A percentile compares a stretch with the other conserved stretches of the same genome.
Conservation (phyloP, 2,888 invertebrate genomes). For the Ischnus inquisitorius region DNA sequence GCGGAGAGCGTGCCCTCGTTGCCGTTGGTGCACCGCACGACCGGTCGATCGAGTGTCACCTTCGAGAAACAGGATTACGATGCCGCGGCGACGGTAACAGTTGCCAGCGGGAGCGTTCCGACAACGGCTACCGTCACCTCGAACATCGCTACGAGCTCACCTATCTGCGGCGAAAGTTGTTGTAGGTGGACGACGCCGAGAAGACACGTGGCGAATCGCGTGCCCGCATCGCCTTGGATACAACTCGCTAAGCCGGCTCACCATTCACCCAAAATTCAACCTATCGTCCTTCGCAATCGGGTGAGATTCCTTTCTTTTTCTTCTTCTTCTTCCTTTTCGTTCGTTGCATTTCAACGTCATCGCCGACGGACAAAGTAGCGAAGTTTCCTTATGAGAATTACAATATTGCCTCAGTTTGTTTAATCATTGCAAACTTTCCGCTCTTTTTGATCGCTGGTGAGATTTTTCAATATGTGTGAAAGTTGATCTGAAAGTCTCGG, state of each 20-base stretch:
- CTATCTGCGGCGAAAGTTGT: constrained; percentile 56
- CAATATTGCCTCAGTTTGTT: too few species aligned
- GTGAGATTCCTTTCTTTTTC: constrained; percentile 39
- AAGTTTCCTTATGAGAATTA: too few species aligned
- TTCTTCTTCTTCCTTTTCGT: background rate
- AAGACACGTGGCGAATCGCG: constrained; percentile 81
- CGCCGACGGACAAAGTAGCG: too few species aligned
- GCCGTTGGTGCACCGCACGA: constrained; percentile 38
- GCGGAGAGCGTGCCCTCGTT: constrained; percentile 38
- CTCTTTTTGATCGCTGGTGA: too few species aligned
- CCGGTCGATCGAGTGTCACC: constrained; percentile 47
- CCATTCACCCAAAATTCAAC: constrained; percentile 80
- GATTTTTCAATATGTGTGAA: too few species aligned
- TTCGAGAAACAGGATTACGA: constrained; percentile 60
- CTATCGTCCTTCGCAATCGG: constrained; percentile 67
- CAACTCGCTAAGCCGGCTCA: constrained; percentile 80
- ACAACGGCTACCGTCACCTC: constrained; percentile 45
- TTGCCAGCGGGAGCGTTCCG: constrained; percentile 21
- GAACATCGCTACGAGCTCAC: constrained; percentile 16
- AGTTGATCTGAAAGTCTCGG: too few species aligned
- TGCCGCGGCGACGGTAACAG: background rate
- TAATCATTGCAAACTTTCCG: too few species aligned
- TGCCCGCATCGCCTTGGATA: constrained; percentile 83
- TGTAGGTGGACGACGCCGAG: constrained; percentile 77
- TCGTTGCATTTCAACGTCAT: background rate